A percentile compares a stretch with the other conserved stretches of the same genome.
Evolutionary conservation across 2,888 invertebrate genomes (phyloP).

Genomic region (Microchrysa polita): DNA sequence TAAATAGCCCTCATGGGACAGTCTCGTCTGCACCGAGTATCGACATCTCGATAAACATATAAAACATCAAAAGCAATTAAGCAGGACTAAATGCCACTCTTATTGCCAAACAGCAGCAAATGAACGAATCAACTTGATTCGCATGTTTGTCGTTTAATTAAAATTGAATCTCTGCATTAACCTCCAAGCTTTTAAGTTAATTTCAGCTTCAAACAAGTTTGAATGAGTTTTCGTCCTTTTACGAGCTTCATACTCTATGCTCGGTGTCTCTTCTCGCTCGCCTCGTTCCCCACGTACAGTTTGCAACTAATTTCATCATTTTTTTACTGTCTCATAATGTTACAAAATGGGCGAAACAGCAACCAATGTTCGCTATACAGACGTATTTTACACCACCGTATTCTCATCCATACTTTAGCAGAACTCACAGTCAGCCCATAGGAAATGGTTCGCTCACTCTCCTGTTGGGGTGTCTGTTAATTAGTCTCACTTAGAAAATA

Average conservation of each 20-base stretch:
- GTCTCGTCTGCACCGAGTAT: too few relatives aligned
- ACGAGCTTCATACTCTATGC: neutral
- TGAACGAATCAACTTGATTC: constrained; percentile 21
- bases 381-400: neutral
- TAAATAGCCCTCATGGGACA: too few relatives aligned
- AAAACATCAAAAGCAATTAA: constrained; percentile 28
- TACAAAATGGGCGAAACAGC: constrained; percentile 1
- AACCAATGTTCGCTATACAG: neutral
- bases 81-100: neutral
- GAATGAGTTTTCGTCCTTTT: constrained; percentile 24
- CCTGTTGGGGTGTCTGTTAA: constrained; percentile 60
- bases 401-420: constrained; percentile 23
- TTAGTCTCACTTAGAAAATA: constrained; percentile 65
- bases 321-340: constrained; percentile 15
- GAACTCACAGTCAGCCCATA: neutral
- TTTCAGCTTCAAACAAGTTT: constrained; percentile 46
- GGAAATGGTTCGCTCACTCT: constrained; percentile 24
- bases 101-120: constrained; percentile 8
- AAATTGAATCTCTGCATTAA: constrained; percentile 44
- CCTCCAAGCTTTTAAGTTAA: constrained; percentile 48
- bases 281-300: constrained; percentile 2
- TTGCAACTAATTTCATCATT: constrained; percentile 27
- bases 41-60: constrained; percentile 13
- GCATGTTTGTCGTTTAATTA: constrained; percentile 37
- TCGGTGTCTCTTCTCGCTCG: neutral